These are phyloP conservation scores for Cetonia aurata DNA, from an alignment of 2,888 invertebrate species.

Conservation along the genomic window DNA sequence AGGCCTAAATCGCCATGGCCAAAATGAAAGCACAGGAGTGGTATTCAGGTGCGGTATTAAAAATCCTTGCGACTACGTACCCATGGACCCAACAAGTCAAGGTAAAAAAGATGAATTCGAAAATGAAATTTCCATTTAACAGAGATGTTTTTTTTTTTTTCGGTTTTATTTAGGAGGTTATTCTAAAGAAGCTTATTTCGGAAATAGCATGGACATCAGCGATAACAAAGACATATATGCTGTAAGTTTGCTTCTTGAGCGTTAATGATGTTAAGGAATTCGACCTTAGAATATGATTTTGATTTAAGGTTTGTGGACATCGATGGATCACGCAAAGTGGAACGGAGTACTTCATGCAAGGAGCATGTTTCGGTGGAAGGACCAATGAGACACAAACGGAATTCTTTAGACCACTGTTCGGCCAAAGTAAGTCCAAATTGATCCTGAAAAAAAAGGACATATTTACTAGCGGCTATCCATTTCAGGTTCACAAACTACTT, in stretches of 20 bases:
- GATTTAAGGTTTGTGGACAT: constrained; percentile 64
- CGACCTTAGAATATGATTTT: too few species aligned
- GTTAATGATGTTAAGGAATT: too few species aligned
- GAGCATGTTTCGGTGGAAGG: constrained; percentile 61
- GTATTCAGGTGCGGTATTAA: constrained; percentile 59
- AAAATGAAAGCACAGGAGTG: constrained; percentile 58
- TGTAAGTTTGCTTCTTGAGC: constrained; percentile 56
- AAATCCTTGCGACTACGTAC: constrained; percentile 56
- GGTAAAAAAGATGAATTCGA: constrained; percentile 1
- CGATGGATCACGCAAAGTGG: constrained; percentile 58
- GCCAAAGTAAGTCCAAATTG: constrained; percentile 12
- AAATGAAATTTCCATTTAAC: too few species aligned
- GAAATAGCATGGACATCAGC: constrained; percentile 63
- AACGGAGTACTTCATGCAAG: constrained; percentile 56
- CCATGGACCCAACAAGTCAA: neutral
- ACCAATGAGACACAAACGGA: constrained; percentile 48
- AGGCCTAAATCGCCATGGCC: constrained; percentile 51
- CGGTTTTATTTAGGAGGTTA: constrained; percentile 1
- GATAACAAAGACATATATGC: constrained; percentile 56
- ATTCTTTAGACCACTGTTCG: constrained; percentile 23
- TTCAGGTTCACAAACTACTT: constrained; percentile 3
- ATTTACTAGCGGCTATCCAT: too few species aligned
- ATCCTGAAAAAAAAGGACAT: neutral
- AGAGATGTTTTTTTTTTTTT: too few species aligned
- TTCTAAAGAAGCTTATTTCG: constrained; percentile 61